Conservation (phyloP, 2,797 vertebrate genomes). For the Semaprochilodus insignis region DNA sequence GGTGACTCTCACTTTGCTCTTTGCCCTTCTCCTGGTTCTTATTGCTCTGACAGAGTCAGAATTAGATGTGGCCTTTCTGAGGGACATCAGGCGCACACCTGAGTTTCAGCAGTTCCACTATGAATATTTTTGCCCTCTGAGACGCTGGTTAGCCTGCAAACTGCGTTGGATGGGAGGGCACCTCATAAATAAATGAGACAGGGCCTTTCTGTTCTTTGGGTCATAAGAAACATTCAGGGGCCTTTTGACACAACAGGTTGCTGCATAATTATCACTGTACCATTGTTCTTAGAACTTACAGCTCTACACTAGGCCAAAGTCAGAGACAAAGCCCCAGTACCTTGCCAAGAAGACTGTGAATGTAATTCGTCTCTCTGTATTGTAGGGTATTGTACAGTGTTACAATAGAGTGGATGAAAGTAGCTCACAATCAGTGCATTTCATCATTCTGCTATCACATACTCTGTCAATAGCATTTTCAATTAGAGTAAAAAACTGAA, state of each 20-base stretch:
- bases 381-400: conserved; percentile 12
- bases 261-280: conserved; percentile 44
- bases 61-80: conserved; percentile 96
- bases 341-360: conserved; percentile 48
- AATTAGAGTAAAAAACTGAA: not conserved
- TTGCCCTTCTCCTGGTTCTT: conserved; percentile 93
- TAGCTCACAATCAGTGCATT: conserved; percentile 29
- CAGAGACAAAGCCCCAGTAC: conserved; percentile 39
- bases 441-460: not conserved
- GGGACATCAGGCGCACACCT: conserved; percentile 96
- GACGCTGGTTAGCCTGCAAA: conserved; percentile 97
- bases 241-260: not conserved
- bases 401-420: not conserved
- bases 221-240: not conserved
- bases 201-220: not conserved
- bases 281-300: conserved; percentile 14
- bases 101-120: conserved; percentile 99
- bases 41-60: conserved; percentile 97
- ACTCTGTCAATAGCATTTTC: not conserved
- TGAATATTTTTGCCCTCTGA: conserved; percentile 98
- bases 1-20: conserved; percentile 91
- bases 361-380: conserved; percentile 30
- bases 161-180: conserved; percentile 88
- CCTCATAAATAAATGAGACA: conserved; percentile 84
- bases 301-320: conserved; percentile 51